phyloP scores from a whole-genome alignment of 1,140 invertebrate species.

The Drosophila subobscura region DNA sequence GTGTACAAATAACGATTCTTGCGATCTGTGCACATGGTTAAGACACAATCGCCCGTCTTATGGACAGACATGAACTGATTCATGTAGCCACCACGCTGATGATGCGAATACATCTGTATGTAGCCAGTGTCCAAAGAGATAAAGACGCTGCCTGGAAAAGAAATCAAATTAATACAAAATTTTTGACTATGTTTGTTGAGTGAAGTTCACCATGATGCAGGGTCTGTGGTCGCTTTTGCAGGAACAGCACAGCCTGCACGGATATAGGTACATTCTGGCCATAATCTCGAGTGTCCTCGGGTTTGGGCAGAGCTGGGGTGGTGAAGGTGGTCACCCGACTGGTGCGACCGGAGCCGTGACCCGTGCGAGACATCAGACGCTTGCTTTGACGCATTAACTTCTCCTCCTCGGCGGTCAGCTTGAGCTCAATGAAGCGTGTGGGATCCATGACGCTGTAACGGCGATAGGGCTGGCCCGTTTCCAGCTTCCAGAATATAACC shows the following conservation, averaged over 20 bases:
- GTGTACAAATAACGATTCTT: conserved; percentile 88
- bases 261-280: conserved; percentile 73
- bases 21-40: conserved; percentile 86
- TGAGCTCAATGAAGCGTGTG: conserved; percentile 66
- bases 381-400: conserved; percentile 21
- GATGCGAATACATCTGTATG: conserved; percentile 89
- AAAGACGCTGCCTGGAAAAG: conserved; percentile 85
- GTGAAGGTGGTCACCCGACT: neutral
- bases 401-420: conserved; percentile 30
- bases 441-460: conserved; percentile 85
- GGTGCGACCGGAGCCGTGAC: neutral
- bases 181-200: conserved; percentile 26
- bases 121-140: conserved; percentile 87
- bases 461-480: conserved; percentile 88
- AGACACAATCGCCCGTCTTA: conserved; percentile 87
- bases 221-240: conserved; percentile 84
- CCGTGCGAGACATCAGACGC: conserved; percentile 6
- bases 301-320: neutral
- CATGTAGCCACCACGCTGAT: conserved; percentile 87
- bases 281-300: conserved; percentile 35
- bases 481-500: conserved; percentile 90
- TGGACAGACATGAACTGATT: conserved; percentile 87
- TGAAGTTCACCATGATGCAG: conserved; percentile 81
- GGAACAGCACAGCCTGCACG: conserved; percentile 85
- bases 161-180: neutral